Conservation (phyloP, 2,888 invertebrate species). For the Branchellion lobata region DNA sequence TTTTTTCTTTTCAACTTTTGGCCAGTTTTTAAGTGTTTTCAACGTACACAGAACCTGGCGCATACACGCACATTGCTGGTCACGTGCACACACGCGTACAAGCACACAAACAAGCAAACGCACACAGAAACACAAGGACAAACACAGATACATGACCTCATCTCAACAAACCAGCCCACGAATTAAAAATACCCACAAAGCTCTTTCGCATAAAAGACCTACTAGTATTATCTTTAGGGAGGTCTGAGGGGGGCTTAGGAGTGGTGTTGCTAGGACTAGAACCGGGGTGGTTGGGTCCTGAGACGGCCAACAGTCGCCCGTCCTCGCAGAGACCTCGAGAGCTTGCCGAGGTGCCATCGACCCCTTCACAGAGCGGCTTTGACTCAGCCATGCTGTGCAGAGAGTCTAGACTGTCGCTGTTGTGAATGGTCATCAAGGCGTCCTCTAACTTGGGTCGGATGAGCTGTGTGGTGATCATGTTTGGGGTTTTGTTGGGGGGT, state of each 20-base stretch:
- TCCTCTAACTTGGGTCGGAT: constrained; percentile 35
- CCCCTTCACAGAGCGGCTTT: constrained; percentile 52
- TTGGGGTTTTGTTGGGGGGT: not conserved
- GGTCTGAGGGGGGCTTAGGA: not conserved
- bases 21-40: too few relatives aligned
- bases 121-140: too few relatives aligned
- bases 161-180: too few relatives aligned
- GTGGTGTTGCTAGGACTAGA: not conserved
- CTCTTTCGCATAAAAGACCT: too few relatives aligned
- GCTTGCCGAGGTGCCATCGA: constrained; percentile 45
- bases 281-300: not conserved
- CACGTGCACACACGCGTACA: too few relatives aligned
- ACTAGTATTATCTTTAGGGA: not conserved
- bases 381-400: constrained; percentile 37
- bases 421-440: constrained; percentile 13
- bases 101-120: too few relatives aligned
- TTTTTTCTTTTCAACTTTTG: too few relatives aligned
- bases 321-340: not conserved
- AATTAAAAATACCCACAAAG: too few relatives aligned
- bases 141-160: too few relatives aligned
- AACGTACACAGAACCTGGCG: too few relatives aligned
- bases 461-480: constrained; percentile 1
- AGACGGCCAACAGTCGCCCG: not conserved
- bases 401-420: constrained; percentile 42
- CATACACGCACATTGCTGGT: too few relatives aligned